These are phyloP conservation scores for Pterophyllum scalare DNA, from an alignment of 2,113 vertebrate genomes.

Conservation along the genomic window DNA sequence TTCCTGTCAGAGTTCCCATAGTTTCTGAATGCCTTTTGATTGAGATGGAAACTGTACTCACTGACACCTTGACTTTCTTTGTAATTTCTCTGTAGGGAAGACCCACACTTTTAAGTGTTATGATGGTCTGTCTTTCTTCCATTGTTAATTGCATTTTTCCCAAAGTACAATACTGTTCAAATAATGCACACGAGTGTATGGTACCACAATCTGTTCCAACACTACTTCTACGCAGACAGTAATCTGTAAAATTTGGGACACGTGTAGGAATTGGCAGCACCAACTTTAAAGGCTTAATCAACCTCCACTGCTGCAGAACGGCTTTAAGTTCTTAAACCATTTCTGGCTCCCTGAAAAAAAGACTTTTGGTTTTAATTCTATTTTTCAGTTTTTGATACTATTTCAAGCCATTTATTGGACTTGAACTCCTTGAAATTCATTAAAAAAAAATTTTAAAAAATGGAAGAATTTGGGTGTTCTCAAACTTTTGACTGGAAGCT, in stretches of 20 bases:
- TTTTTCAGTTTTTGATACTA: background rate
- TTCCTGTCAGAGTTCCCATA: too few relatives aligned
- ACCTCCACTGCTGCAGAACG: background rate
- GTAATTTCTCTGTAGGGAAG: too few relatives aligned
- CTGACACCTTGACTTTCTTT: too few relatives aligned
- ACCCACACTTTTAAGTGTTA: background rate
- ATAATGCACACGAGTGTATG: background rate
- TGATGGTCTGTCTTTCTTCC: background rate
- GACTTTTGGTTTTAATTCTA: background rate
- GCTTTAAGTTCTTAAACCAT: background rate
- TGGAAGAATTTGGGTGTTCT: rapidly evolving
- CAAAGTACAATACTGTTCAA: background rate
- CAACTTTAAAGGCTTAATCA: background rate
- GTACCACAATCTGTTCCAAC: background rate
- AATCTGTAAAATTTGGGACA: background rate
- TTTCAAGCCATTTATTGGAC: background rate
- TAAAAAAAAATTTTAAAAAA: too few relatives aligned
- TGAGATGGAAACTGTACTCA: too few relatives aligned
- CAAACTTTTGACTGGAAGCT: background rate
- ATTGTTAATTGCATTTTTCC: background rate
- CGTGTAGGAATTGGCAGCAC: too few relatives aligned
- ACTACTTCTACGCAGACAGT: background rate
- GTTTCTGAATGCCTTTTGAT: background rate
- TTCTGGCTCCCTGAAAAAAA: background rate
- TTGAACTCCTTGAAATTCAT: too few relatives aligned